Base-by-base conservation (phyloP, 1,140 invertebrate species). In the Aphis gossypii region DNA sequence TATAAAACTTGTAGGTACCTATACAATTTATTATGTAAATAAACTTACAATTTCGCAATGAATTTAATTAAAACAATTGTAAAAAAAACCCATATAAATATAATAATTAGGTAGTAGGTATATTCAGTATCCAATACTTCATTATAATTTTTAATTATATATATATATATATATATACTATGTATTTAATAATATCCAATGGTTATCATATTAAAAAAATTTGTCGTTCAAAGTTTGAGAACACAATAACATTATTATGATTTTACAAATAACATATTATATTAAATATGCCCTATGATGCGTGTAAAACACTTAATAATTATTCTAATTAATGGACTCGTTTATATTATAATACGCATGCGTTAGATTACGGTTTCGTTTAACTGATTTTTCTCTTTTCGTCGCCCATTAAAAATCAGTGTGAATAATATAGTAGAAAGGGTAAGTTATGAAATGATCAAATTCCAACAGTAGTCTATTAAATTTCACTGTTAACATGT, bases 401-500 rank as follows among this genome's bases (percentile, higher is more conserved):
- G 20, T 56, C 21, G 18, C 38, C 21, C 25, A 41, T 56, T 54
- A 23, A 38, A 89, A 89, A 54, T 14, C 6, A 89, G 41, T 30
- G 18, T 46, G 5, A 38, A 83, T 83, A 83, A 83, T 83, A 83
- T 23, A 35, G 6, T 23, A 38, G 4, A 46, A 25, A 86, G 2
- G n/a, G 18, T 51, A 18, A 18, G 86, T 9, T 48, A 41, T 56
- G 51, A 21, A 89, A 89, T 38, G 1, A 23, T 54, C 11, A 35
- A 89, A 56, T 89, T 89, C 35, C 51, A 41, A 56, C n/a, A 89
- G 51, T 56, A 89, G 51, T 56, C 21, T 20, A 38, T 89, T 41
- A 30, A 41, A 89, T 56, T 89, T 6, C 25, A 56, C 23, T 51
- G 30, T 6, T 14, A 89, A 41, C 88, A 89, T 23, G 51, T 4